A percentile compares a stretch with the other conserved stretches of the same genome.
phyloP scores from a whole-genome alignment of 2,113 vertebrate species.

The Mastomys coucha region DNA sequence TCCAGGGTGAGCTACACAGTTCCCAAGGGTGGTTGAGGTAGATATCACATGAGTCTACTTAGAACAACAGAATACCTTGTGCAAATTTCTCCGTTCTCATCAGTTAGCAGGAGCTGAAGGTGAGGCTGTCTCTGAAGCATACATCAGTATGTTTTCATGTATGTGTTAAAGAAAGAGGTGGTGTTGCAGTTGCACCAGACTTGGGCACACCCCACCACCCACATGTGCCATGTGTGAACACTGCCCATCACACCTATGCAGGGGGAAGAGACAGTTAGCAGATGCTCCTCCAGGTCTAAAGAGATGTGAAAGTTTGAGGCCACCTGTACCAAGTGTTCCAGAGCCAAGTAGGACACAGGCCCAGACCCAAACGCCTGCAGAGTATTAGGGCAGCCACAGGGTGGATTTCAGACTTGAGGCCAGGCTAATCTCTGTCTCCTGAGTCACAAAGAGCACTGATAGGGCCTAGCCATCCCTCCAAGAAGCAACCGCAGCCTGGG shows the following conservation, averaged over 20 bases:
- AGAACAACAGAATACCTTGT: conserved; percentile 1
- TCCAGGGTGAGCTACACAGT: background rate
- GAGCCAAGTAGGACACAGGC: background rate
- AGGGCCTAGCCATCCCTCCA: background rate
- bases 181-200: background rate
- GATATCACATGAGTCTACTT: background rate
- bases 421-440: background rate
- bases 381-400: background rate
- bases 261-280: background rate
- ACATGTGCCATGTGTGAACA: background rate
- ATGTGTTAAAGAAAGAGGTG: background rate
- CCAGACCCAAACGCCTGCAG: background rate
- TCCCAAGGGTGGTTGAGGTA: background rate
- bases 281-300: background rate
- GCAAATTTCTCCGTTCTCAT: background rate
- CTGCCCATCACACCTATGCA: background rate
- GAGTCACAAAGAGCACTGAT: background rate
- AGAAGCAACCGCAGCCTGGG: background rate
- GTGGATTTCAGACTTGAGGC: background rate
- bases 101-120: background rate
- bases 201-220: background rate
- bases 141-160: background rate
- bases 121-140: background rate
- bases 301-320: background rate
- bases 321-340: background rate